Conservation (phyloP, 2,113 vertebrate genomes). For the Cyrtonyx montezumae region DNA sequence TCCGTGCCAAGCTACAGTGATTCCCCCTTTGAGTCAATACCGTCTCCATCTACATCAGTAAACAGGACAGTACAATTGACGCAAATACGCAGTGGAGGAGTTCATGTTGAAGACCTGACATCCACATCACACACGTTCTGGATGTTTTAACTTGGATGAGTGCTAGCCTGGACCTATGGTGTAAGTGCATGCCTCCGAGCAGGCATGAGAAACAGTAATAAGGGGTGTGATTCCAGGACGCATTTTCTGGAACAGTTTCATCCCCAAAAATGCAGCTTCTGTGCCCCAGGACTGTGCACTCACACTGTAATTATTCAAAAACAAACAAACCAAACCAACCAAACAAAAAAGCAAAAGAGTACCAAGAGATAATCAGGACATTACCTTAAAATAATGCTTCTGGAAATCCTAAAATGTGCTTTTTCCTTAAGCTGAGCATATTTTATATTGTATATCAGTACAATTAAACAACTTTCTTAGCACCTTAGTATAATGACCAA, state of each 20-base stretch:
- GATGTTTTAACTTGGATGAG: background rate
- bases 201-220: background rate
- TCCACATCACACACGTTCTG: background rate
- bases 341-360: background rate
- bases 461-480: background rate
- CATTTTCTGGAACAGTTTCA: background rate
- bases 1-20: background rate
- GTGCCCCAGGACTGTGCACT: background rate
- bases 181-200: background rate
- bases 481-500: background rate
- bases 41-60: background rate
- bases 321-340: background rate
- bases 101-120: background rate
- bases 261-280: background rate
- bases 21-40: constrained; percentile 2
- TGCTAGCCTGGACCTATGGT: background rate
- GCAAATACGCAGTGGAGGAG: background rate
- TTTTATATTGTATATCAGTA: background rate
- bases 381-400: background rate
- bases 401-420: background rate
- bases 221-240: background rate
- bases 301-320: background rate
- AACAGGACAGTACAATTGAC: background rate
- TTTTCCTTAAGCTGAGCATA: background rate
- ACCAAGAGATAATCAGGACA: background rate